Evolutionary conservation across 2,113 vertebrate genomes (phyloP).

Genomic region (Callithrix jacchus): DNA sequence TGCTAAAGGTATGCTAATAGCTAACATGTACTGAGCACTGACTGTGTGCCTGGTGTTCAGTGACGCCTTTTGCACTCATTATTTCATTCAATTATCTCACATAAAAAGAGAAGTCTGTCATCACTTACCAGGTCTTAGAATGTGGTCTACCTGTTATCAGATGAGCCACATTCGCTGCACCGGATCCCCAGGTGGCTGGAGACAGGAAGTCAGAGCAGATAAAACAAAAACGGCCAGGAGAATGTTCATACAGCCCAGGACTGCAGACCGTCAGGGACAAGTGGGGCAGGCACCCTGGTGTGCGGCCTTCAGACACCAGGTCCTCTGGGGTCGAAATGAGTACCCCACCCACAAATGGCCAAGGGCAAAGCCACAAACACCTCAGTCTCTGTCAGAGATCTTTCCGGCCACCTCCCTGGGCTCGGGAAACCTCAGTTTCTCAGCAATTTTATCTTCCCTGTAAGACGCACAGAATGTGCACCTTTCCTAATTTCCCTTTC

Average conservation of each 20-base stretch:
- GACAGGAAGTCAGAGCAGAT: background rate
- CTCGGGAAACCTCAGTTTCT: background rate
- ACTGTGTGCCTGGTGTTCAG: background rate
- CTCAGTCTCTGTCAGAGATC: background rate
- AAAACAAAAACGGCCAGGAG: background rate
- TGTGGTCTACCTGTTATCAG: background rate
- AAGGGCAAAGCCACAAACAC: no score
- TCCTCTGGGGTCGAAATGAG: background rate
- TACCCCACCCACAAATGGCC: no score
- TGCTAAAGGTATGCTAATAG: background rate
- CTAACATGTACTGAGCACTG: background rate
- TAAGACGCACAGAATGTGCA: background rate
- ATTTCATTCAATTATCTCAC: background rate
- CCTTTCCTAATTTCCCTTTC: background rate
- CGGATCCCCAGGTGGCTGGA: background rate
- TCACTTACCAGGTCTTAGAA: background rate
- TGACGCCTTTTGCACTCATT: background rate
- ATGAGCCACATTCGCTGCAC: background rate
- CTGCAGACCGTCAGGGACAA: accelerated
- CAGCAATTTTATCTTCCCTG: accelerated
- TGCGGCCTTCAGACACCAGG: background rate
- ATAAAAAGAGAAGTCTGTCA: background rate
- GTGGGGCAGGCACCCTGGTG: background rate
- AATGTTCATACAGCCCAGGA: background rate
- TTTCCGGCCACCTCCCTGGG: accelerated